Base-by-base conservation (phyloP, 2,888 invertebrate species). In the Polyploca ridens region DNA sequence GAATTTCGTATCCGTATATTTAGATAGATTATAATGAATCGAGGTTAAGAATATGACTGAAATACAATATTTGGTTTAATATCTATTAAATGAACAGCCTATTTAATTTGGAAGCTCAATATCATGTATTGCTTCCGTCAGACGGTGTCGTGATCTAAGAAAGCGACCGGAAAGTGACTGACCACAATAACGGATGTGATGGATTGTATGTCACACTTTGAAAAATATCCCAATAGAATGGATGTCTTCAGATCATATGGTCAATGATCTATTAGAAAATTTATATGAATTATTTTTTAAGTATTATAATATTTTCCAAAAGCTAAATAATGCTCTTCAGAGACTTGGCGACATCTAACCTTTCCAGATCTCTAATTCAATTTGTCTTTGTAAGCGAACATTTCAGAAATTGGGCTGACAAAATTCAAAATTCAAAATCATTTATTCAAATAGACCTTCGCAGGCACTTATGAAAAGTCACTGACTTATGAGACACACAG, bases 71-170 rank as follows among this genome's bases (percentile, higher is more conserved):
- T 5, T n/a, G 6, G n/a, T 46, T 46, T n/a, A 46, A 44, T 49
- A 16, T 49, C 16, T 5, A 54, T 49, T 11, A 16, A 49, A 16
- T n/a, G 49, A 5, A 49, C 14, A 19, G 19, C 19, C 54, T 54
- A 54, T 54, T 54, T 54, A 19, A 19, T n/a, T 19, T 54, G 54
- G 19, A 8, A 19, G n/a, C 54, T 16, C 10, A 54, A 54, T 54
- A 54, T 54, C 54, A n/a, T 19, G 19, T 54, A 54, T n/a, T 54
- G 19, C 54, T 54, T 16, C 54, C 54, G 54, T 19, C 19, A 54
- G 54, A 54, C 54, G 54, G 54, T 16, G 5, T 54, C 54, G 54
- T 54, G 54, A 54, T 54, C 54, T 54, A 54, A 54, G 54, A 54
- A 7, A n/a, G 54, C 19, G 19, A 54, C 54, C n/a, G 54, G 54